Evolutionary conservation across 1,140 invertebrate genomes (phyloP), one percentile per base, ranked within the genome.

Genomic region (Drosophila hydei): DNA sequence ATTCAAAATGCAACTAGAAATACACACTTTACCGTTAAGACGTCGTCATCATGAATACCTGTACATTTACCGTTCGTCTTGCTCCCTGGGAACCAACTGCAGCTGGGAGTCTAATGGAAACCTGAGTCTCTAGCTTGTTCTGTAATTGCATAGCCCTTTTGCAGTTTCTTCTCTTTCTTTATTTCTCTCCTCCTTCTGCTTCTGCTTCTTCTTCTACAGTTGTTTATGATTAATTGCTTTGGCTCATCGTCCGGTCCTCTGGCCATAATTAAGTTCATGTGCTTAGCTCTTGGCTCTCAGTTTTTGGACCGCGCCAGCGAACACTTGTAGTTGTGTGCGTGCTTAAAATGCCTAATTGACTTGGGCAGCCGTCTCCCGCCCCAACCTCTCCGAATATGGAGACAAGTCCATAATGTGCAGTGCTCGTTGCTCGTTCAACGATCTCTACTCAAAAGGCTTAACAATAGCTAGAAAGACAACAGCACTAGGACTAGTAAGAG

Each of bases 261-360:
- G 81, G 55, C 77, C 77, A 70, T 81, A 85, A 85, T 85, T 85
- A 64, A 78, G 81, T 77, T 77, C 70, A 72, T 77, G 55, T 62
- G 70, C 63, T 60, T 25, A 14, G 48, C 48, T 4, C 23, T 50
- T 3, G 14, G 14, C 48, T 27, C 21, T 38, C 40, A 11, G 38
- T 23, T 43, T 21, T 54, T 42, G 1, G 38, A 16, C 38, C 18
- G 21, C 12, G 59, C 8, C 63, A 65, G 40, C 64, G 9, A 62
- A 69, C 74, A 80, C 80, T 76, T 84, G 79, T 83, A 84, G 79
- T 79, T 78, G 76, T 78, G 79, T 85, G 77, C 81, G 81, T 85
- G 81, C 77, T 76, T 75, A 87, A 81, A 85, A 80, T 85, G 77
- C 62, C 75, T 77, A 87, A 85, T 85, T 85, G 81, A 87, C 74